These are phyloP conservation scores for Drosophila meridiana DNA, from an alignment of 2,888 invertebrate species.

Conservation along the genomic window DNA sequence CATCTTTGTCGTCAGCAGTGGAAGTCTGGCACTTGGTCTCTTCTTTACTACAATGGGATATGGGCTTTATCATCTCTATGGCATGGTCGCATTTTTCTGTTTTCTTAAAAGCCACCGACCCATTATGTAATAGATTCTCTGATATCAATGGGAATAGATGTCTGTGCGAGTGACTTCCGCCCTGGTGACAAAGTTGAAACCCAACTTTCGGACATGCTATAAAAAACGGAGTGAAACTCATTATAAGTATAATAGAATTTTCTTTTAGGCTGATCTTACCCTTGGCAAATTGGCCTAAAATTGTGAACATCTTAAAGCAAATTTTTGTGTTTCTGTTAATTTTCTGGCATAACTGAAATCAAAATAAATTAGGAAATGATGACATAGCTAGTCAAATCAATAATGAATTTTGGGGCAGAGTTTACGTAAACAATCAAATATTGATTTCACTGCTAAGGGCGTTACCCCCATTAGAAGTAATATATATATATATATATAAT, in stretches of 20 bases:
- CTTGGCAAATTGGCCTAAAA: slow-evolving; percentile 38
- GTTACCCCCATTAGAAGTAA: background rate
- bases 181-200: slow-evolving; percentile 2
- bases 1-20: slow-evolving; percentile 17
- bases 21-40: background rate
- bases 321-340: background rate
- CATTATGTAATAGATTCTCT: slow-evolving; percentile 19
- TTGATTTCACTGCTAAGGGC: background rate
- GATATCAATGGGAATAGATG: background rate
- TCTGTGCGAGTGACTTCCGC: background rate
- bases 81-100: background rate
- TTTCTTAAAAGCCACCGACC: slow-evolving; percentile 6
- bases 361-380: background rate
- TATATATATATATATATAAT: background rate
- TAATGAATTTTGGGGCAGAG: background rate
- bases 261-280: slow-evolving; percentile 38
- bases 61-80: background rate
- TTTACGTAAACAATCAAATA: slow-evolving; percentile 5
- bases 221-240: background rate
- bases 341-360: background rate
- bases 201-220: slow-evolving; percentile 38
- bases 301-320: slow-evolving; percentile 40
- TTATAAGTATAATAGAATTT: background rate
- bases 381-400: background rate
- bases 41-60: background rate